A percentile compares a stretch with the other conserved stretches of the same genome.
Evolutionary conservation across 1,140 invertebrate species (phyloP).

Genomic region (Delia radicum): DNA sequence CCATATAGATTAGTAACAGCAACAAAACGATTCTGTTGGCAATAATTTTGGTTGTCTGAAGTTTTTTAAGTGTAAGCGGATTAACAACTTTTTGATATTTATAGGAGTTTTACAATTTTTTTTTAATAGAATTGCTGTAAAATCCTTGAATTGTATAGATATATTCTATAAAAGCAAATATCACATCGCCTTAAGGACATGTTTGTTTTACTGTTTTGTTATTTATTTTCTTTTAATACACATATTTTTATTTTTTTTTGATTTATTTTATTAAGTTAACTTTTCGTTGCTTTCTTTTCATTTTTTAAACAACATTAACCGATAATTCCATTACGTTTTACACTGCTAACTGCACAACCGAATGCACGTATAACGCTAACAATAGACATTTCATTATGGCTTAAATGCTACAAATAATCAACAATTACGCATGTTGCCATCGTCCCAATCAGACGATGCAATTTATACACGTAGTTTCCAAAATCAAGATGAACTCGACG

Average conservation of each 20-base stretch:
- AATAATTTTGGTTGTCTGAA: too few relatives aligned
- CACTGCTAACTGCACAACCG: too few relatives aligned
- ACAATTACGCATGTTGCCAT: slow-evolving; percentile 29
- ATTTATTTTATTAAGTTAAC: slow-evolving; percentile 17
- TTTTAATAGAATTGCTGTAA: too few relatives aligned
- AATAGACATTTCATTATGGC: slow-evolving; percentile 39
- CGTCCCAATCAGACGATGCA: slow-evolving; percentile 42
- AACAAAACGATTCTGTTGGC: too few relatives aligned
- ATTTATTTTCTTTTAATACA: slow-evolving; percentile 5
- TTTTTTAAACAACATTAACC: slow-evolving; percentile 11
- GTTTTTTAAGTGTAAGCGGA: too few relatives aligned
- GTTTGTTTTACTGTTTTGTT: too few relatives aligned
- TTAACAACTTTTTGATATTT: too few relatives aligned
- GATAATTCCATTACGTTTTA: slow-evolving; percentile 2
- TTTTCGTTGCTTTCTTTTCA: slow-evolving; percentile 26
- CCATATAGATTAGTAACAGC: too few relatives aligned
- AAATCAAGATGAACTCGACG: neutral
- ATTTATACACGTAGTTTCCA: slow-evolving; percentile 23
- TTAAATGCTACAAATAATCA: slow-evolving; percentile 26
- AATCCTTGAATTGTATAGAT: too few relatives aligned
- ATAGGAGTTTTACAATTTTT: too few relatives aligned
- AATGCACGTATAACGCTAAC: slow-evolving; percentile 8
- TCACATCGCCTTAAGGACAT: too few relatives aligned
- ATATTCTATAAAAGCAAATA: too few relatives aligned
- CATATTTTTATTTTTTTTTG: slow-evolving; percentile 8